phyloP scores from a whole-genome alignment of 2,797 vertebrate species.

The Holocentrus rufus region DNA sequence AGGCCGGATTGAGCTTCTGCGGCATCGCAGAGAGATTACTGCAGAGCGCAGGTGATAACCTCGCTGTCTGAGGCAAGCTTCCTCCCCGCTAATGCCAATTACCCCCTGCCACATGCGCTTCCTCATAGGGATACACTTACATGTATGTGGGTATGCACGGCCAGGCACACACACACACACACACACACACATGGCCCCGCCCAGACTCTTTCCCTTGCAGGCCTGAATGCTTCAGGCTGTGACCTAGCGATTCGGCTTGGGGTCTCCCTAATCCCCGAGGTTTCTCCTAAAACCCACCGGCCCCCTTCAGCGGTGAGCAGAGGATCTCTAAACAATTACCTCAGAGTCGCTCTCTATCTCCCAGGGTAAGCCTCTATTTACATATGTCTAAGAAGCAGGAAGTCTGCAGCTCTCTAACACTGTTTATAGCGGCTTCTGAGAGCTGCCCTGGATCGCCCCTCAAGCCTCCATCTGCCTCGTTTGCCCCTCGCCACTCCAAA shows the following conservation, averaged over 20 bases:
- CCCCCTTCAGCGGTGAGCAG: constrained; percentile 46
- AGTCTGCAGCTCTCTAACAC: constrained; percentile 33
- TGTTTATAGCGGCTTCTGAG: constrained; percentile 57
- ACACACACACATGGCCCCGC: constrained; percentile 28
- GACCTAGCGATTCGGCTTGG: constrained; percentile 52
- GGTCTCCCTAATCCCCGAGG: constrained; percentile 69
- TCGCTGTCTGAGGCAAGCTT: constrained; percentile 62
- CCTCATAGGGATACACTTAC: constrained; percentile 40
- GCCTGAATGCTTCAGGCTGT: constrained; percentile 54
- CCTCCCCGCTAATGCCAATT: constrained; percentile 72
- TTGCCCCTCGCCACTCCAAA: constrained; percentile 21
- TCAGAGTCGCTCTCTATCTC: constrained; percentile 66
- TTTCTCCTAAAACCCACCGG: constrained; percentile 60
- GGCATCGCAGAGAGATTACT: constrained; percentile 65
- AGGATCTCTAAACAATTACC: constrained; percentile 75
- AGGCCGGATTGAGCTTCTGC: constrained; percentile 37
- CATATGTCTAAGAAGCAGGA: constrained; percentile 70
- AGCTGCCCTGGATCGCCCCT: constrained; percentile 37
- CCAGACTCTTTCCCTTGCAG: constrained; percentile 48
- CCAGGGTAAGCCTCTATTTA: constrained; percentile 75
- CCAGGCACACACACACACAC: constrained; percentile 4
- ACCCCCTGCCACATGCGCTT: constrained; percentile 58
- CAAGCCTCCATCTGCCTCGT: constrained; percentile 35
- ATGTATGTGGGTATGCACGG: constrained; percentile 24
- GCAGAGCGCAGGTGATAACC: constrained; percentile 70